A percentile compares a stretch with the other conserved stretches of the same genome.
phyloP scores from a whole-genome alignment of 1,140 invertebrate genomes.

The Mercenaria mercenaria region DNA sequence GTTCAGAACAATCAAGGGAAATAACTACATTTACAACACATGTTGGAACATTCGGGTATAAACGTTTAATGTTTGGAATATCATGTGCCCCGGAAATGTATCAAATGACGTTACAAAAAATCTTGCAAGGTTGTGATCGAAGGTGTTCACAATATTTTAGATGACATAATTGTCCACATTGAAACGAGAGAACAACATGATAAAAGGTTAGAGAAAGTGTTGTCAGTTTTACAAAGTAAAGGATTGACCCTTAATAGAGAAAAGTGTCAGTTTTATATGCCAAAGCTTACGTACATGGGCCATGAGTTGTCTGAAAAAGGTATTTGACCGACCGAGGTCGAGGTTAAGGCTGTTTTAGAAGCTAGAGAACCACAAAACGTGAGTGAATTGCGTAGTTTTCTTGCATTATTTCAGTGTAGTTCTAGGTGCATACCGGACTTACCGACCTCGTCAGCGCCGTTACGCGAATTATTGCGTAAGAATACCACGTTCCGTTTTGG shows the following conservation, averaged over 20 bases:
- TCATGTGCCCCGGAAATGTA: constrained; percentile 40
- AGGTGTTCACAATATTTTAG: constrained; percentile 16
- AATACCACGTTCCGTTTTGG: not conserved
- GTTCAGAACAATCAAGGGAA: constrained; percentile 47
- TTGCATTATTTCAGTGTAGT: too few relatives aligned
- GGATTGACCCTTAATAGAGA: constrained; percentile 2
- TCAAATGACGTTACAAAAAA: not conserved
- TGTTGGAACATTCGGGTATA: not conserved
- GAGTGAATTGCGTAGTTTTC: too few relatives aligned
- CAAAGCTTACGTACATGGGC: constrained; percentile 46
- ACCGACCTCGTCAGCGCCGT: too few relatives aligned
- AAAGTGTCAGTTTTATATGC: constrained; percentile 9
- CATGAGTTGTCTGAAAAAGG: constrained; percentile 43
- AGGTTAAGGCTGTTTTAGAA: constrained; percentile 38
- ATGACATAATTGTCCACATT: constrained; percentile 22
- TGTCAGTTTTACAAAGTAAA: not conserved
- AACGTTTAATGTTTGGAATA: constrained; percentile 47
- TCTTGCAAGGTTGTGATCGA: constrained; percentile 11
- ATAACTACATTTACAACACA: constrained; percentile 67
- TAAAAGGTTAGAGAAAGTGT: not conserved
- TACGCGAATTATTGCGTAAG: too few relatives aligned
- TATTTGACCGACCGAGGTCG: not conserved
- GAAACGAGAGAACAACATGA: not conserved
- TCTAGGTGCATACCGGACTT: too few relatives aligned
- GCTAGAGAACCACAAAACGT: constrained; percentile 52